Base-by-base conservation (phyloP, 1,140 invertebrate genomes). In the Piezodorus guildinii region DNA sequence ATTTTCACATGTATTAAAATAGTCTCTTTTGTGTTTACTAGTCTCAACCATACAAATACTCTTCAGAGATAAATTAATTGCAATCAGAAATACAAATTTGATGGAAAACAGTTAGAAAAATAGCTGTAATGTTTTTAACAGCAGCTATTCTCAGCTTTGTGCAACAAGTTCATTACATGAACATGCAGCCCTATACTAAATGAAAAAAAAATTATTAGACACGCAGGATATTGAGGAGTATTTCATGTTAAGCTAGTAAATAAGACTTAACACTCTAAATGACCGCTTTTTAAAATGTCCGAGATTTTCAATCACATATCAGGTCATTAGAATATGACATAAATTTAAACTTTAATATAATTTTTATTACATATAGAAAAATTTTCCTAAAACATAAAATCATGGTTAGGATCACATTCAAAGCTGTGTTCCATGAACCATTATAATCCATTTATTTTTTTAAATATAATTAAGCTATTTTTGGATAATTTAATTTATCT, bases 401-500 rank as follows among this genome's bases (percentile, higher is more conserved):
- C 34, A 39, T 39, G 34, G 34, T 39, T 10, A 39, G 34, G 34
- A 10, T 39, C 34, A 39, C 34, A 39, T 21, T 25, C 49, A 52
- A 52, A 52, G n/a, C 49, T 52, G 49, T 52, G 49, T 52, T 21
- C 23, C 49, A 52, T 52, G 49, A 52, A 60, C 58, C 43, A 43
- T 60, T 58, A 27, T 23, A 25, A 23, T 30, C 43, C 44, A 59
- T 63, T 60, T 44, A 60, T 60, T 17, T 60, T 60, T 58, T 60
- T 17, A 60, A 30, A 60, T 60, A 43, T 60, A 54, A 21, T 34
- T 63, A 58, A 52, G 52, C 59, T 61, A 65, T 51, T 65, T 63
- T 65, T 60, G 64, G 49, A 60, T 61, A 59, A 65, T 65, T 60
- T 43, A 52, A 54, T 65, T 63, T 62, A 65, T 45, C 60, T 65